These are phyloP conservation scores for Rapana venosa DNA, from an alignment of 2,888 invertebrate genomes.

Conservation along the genomic window DNA sequence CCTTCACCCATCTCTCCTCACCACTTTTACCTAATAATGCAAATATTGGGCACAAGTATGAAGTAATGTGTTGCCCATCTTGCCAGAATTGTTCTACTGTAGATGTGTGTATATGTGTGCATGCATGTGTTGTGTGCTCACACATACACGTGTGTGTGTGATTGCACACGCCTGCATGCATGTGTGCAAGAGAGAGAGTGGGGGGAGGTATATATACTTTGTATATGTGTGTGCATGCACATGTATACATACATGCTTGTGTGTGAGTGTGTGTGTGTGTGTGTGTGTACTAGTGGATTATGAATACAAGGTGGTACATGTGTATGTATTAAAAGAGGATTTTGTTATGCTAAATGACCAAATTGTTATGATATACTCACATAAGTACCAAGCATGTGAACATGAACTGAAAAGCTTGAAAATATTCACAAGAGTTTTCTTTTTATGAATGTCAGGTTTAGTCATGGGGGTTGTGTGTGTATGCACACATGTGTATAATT, in stretches of 20 bases:
- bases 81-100: not conserved
- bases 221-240: conserved; percentile 9
- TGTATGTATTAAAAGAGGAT: not conserved
- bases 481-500: not conserved
- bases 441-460: not conserved
- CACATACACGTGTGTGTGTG: not conserved
- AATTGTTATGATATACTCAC: not conserved
- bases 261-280: not conserved
- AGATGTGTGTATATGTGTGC: not conserved
- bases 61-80: not conserved
- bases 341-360: not conserved
- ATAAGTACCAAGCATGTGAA: not conserved
- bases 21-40: not conserved
- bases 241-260: not conserved
- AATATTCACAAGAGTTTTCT: not conserved
- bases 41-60: not conserved
- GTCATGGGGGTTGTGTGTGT: not conserved
- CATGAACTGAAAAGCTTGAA: not conserved
- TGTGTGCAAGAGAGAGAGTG: not conserved
- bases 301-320: not conserved
- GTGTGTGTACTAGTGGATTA: not conserved
- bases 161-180: not conserved
- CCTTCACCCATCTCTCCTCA: too few species aligned
- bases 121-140: not conserved
- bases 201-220: not conserved